Conservation (phyloP, 2,797 vertebrate species). For the Gastrophryne carolinensis region DNA sequence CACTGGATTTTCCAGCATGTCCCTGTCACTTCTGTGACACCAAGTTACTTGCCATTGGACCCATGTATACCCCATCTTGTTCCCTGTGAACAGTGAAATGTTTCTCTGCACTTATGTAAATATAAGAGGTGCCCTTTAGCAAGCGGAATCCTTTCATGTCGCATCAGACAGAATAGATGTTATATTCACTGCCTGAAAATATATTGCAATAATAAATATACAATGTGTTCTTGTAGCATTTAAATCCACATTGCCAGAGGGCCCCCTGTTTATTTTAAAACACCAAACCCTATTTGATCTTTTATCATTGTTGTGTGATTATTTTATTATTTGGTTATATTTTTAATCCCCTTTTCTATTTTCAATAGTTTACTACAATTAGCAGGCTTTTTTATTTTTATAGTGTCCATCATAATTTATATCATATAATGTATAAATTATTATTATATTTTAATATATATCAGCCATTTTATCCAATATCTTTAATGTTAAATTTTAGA, state of each 20-base stretch:
- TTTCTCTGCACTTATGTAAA: slow-evolving; percentile 18
- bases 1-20: slow-evolving; percentile 46
- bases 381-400: no score
- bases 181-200: slow-evolving; percentile 18
- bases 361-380: no score
- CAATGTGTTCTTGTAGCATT: background rate
- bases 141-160: slow-evolving; percentile 35
- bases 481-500: no score
- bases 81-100: background rate
- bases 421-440: no score
- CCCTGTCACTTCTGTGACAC: slow-evolving; percentile 27
- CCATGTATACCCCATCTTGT: slow-evolving; percentile 6
- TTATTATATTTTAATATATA: no score
- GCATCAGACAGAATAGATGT: slow-evolving; percentile 40
- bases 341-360: no score
- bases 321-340: background rate
- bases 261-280: background rate
- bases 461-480: no score
- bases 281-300: background rate
- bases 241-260: background rate
- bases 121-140: slow-evolving; percentile 45
- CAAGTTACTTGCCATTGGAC: slow-evolving; percentile 14
- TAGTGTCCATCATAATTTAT: no score
- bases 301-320: slow-evolving; percentile 8
- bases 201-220: slow-evolving; percentile 40